Base-by-base conservation (phyloP, 2,797 vertebrate genomes). In the Mormyrus proboscirostris region DNA sequence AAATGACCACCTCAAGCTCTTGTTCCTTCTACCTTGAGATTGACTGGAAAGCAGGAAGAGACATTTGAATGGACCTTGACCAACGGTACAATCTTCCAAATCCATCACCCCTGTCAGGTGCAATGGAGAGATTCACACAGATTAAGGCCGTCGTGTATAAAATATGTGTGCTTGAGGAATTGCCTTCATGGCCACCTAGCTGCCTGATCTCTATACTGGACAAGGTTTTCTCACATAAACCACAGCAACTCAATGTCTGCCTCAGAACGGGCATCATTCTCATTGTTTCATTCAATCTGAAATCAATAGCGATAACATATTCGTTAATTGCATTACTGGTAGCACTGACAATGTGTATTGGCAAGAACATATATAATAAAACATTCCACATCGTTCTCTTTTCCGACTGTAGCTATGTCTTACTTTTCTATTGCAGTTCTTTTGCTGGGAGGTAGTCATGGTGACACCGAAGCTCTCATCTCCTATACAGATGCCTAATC, bases 141-240 rank as follows among this genome's bases (percentile, higher is more conserved):
- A 92, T 90, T 92, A 92, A 92, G 92, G 92, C 92, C 90, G 88
- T 91, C 90, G 88, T 90, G 90, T 91, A 90, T 90, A 90, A 89
- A 90, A 85, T 91, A 89, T 87, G 91, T 90, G 89, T 91, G 89
- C 76, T 89, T 89, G 89, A 88, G 83, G 90, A 90, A 91, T 57
- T 89, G 82, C 88, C 89, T 86, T 84, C 86, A 90, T 88, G 88
- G 76, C 79, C 87, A 91, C 57, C 89, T 22, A 62, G 89, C 89
- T 88, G 88, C 55, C 73, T 8, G 33, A 49, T 90, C 87, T 89
- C 86, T 88, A 89, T 88, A 84, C 90, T 89, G 88, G 86, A 89
- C 84, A 90, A 88, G 79, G 57, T 88, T n/a, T 59, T 89, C 73
- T 88, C 33, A 88, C 51, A n/a, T 38, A 57, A 86, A 55, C 22